Conservation (phyloP, 2,113 vertebrate genomes). For the Siniperca chuatsi region DNA sequence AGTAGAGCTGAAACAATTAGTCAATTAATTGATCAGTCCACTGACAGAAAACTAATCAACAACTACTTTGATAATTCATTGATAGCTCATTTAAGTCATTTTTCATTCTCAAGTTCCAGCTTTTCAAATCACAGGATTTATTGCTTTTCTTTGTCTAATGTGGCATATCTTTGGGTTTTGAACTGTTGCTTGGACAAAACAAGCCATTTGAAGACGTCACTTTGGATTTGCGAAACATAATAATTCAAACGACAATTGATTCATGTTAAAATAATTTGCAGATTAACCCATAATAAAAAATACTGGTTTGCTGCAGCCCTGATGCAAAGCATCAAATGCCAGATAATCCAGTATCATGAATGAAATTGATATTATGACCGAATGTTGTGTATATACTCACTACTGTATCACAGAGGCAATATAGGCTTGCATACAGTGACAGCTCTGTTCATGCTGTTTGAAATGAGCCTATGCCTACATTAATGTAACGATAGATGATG, state of each 20-base stretch:
- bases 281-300: not conserved
- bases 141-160: not conserved
- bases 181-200: not conserved
- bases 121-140: rapidly evolving
- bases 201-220: not conserved
- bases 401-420: slow-evolving; percentile 10
- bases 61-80: not conserved
- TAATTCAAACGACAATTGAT: not conserved
- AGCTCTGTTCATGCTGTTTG: slow-evolving; percentile 32
- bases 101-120: not conserved
- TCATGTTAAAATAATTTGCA: not conserved
- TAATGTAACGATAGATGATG: slow-evolving; percentile 30
- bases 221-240: not conserved
- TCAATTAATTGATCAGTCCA: not conserved
- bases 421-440: slow-evolving; percentile 14
- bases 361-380: not conserved
- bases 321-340: not conserved
- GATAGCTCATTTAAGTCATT: not conserved
- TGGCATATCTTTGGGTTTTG: not conserved
- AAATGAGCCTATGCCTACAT: slow-evolving; percentile 8
- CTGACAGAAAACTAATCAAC: not conserved
- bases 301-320: not conserved
- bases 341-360: not conserved
- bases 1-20: not conserved
- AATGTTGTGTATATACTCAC: not conserved